Conservation (phyloP, 2,797 vertebrate genomes). For the Danio choprae region DNA sequence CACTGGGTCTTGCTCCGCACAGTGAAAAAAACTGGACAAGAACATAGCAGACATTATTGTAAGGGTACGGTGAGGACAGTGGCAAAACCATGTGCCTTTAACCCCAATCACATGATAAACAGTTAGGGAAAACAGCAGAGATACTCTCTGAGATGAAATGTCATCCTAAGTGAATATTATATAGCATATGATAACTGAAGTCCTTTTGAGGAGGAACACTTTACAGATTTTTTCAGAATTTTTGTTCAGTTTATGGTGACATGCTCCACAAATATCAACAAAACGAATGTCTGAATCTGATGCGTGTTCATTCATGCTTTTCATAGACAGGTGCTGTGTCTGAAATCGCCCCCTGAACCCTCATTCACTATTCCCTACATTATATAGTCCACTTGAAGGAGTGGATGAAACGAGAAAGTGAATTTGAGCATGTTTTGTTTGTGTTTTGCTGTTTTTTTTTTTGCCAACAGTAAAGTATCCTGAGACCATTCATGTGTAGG, state of each 20-base stretch:
- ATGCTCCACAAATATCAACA: slow-evolving; percentile 7
- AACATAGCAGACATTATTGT: slow-evolving; percentile 1
- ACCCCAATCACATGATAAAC: not conserved
- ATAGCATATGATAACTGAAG: slow-evolving; percentile 10
- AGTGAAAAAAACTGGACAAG: not conserved
- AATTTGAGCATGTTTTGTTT: too few relatives aligned
- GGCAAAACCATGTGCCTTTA: not conserved
- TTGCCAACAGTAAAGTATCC: too few relatives aligned
- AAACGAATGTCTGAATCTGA: not conserved
- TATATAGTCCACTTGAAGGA: too few relatives aligned
- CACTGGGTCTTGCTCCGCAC: not conserved
- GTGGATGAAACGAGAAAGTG: too few relatives aligned
- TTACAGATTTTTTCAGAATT: slow-evolving; percentile 6
- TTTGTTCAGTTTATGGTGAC: not conserved
- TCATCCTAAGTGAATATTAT: not conserved
- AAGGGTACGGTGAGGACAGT: not conserved
- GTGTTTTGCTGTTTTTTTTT: too few relatives aligned
- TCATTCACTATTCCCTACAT: too few relatives aligned
- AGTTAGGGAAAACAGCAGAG: not conserved
- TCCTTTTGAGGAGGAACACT: not conserved
- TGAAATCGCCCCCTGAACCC: too few relatives aligned
- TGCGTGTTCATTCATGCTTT: not conserved
- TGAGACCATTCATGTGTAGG: too few relatives aligned
- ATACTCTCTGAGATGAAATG: not conserved
- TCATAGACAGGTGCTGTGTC: not conserved